Conservation (phyloP, 1,140 invertebrate genomes). For the Lethrus apterus region DNA sequence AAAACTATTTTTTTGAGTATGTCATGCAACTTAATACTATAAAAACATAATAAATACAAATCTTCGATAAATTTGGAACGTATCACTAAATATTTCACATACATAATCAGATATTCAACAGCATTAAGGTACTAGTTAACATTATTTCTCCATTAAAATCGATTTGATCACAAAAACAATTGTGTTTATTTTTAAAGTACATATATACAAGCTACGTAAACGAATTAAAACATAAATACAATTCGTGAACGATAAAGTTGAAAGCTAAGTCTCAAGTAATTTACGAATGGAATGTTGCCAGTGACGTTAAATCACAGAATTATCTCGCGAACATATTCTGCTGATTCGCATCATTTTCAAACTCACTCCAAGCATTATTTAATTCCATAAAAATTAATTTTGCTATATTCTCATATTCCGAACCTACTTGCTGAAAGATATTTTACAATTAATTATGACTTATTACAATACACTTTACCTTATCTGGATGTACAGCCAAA, state of each 20-base stretch:
- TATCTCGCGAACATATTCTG: conserved; percentile 70
- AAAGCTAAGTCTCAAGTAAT: too few species aligned
- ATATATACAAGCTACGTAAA: conserved; percentile 7
- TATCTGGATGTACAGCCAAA: conserved; percentile 96
- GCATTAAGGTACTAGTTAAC: too few species aligned
- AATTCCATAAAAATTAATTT: conserved; percentile 98
- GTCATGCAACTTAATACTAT: too few species aligned
- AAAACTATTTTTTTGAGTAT: too few species aligned
- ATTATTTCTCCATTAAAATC: too few species aligned
- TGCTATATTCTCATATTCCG: conserved; percentile 83
- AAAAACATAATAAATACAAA: too few species aligned
- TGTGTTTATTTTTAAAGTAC: neutral
- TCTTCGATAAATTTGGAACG: too few species aligned
- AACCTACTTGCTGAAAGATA: conserved; percentile 74
- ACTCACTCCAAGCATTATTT: conserved; percentile 97
- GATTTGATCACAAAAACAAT: too few species aligned
- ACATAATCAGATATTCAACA: conserved; percentile 2
- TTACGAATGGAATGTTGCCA: conserved; percentile 2
- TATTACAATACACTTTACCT: conserved; percentile 67
- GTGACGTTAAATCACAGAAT: conserved; percentile 18
- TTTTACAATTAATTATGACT: conserved; percentile 2
- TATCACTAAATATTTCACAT: too few species aligned
- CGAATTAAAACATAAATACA: neutral
- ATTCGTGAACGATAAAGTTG: too few species aligned
- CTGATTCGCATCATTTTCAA: conserved; percentile 84